These are phyloP conservation scores for Aphyosemion australe DNA, from an alignment of 2,113 vertebrate genomes.

Conservation along the genomic window DNA sequence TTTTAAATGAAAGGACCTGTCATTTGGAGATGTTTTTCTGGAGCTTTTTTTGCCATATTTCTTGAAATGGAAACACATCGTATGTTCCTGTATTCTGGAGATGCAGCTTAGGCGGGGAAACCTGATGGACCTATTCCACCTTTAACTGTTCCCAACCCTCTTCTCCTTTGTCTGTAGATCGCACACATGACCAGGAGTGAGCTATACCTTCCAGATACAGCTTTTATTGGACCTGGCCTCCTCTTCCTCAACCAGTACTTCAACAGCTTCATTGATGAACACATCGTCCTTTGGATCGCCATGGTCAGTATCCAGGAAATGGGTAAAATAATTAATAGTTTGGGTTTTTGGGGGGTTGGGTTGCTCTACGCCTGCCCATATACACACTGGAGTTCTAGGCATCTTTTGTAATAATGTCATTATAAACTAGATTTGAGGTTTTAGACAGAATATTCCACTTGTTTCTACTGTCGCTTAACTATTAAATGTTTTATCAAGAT, in stretches of 20 bases:
- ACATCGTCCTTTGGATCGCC: conserved; percentile 92
- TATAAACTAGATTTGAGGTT: no score
- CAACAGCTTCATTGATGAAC: conserved; percentile 92
- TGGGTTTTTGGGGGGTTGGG: background rate
- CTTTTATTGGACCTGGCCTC: conserved; percentile 93
- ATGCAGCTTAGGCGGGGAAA: no score
- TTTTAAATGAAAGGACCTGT: background rate
- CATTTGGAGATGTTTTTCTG: background rate
- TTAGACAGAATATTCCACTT: no score
- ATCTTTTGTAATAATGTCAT: no score
- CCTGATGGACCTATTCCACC: no score
- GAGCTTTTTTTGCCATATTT: no score
- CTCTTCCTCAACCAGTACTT: conserved; percentile 98
- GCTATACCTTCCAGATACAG: conserved; percentile 90
- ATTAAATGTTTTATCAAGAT: no score
- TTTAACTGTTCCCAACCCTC: background rate
- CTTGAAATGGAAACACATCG: no score
- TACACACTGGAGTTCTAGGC: no score
- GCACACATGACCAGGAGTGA: conserved; percentile 99
- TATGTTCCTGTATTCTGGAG: no score
- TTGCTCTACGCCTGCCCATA: background rate
- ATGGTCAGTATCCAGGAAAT: conserved; percentile 70
- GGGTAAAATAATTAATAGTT: background rate
- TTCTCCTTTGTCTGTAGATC: conserved; percentile 72
- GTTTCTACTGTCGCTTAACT: no score